Evolutionary conservation across 2,113 vertebrate species (phyloP), one percentile per base, ranked within the genome.

Genomic region (Cricetomys ansorgei): DNA sequence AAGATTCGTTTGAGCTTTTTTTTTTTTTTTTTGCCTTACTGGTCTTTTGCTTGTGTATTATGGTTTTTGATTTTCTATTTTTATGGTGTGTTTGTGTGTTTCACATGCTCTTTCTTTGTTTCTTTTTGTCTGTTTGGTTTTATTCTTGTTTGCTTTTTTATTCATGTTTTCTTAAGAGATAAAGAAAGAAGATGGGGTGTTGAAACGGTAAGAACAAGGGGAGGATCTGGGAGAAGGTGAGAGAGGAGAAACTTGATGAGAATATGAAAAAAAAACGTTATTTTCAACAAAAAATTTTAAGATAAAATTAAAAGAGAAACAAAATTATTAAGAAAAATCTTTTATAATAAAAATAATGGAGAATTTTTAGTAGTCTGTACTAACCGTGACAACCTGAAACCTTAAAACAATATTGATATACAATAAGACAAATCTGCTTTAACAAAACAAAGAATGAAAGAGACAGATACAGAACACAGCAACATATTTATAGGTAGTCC

Each of bases 301-400:
- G 40, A 48, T 16, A 50, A 91, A 85, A 84, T 83, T 88, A 53
- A 96, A 95, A 85, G 37, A 64, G 45, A 96, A 57, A 69, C 25
- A 77, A 29, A 90, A 87, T 29, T 81, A 37, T 53, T 89, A 86
- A 80, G 34, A 91, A 83, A 57, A 83, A 11, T 55, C 34, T 81
- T 62, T 64, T 79, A 79, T 40, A 62, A 85, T 67, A 85, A 69
- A 69, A 84, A 12, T 55, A 59, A 92, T 13, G 21, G 9, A 23
- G 70, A 59, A 94, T 37, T 27, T 93, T 93, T 76, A 91, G 48
- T 59, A 80, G 70, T 81, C n/a, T 57, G 7, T 29, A 64, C 72
- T 79, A 80, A 86, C 31, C 9, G 45, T 76, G 81, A 75, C 17
- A 77, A 53, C 29, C 40, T 85, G 16, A 79, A 89, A 72, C 40